Base-by-base conservation (phyloP, 2,113 vertebrate genomes). In the Asarcornis scutulata region DNA sequence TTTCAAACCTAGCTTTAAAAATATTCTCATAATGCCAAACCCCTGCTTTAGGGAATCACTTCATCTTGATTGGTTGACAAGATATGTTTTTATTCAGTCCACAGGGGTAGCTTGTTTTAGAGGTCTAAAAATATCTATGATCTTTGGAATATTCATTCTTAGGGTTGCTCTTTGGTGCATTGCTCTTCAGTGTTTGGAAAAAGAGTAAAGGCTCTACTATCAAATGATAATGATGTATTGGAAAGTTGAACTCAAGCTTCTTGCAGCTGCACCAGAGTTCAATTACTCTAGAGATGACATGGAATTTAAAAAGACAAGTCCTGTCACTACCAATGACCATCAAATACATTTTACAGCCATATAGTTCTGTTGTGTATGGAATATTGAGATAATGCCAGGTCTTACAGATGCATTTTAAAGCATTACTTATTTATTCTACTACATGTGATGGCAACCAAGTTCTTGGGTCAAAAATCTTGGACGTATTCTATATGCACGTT, bases 241-340 rank as follows among this genome's bases (percentile, higher is more conserved):
- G 74, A 96, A 96, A 84, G 71, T 88, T 66, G 86, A 95, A 94
- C 73, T 93, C 3, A 12, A 91, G 66, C 21, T 95, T 88, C 88
- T 85, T 94, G 50, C 59, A 90, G 60, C 63, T 59, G 73, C 86
- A 72, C 9, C 42, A 76, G 85, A 93, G 63, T 94, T 96, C 88
- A 95, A 48, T 87, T 96, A 83, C 63, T 84, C 59, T 83, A 66
- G 73, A 91, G 62, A 58, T 88, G 88, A 96, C 77, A 84, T 18
- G 32, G 74, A 96, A 96, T 95, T 86, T 29, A 79, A 85, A 93
- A 93, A 92, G 95, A 92, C 92, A 96, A 86, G 58, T 68, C 52
- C 79, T 96, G 93, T 96, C 95, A 92, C 71, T 94, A 95, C 22
- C 56, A 84, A 89, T 96, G 79, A 29, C 60, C 86, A 72, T 96